Base-by-base conservation (phyloP, 2,888 invertebrate species). In the Lepidochitona cinerea region DNA sequence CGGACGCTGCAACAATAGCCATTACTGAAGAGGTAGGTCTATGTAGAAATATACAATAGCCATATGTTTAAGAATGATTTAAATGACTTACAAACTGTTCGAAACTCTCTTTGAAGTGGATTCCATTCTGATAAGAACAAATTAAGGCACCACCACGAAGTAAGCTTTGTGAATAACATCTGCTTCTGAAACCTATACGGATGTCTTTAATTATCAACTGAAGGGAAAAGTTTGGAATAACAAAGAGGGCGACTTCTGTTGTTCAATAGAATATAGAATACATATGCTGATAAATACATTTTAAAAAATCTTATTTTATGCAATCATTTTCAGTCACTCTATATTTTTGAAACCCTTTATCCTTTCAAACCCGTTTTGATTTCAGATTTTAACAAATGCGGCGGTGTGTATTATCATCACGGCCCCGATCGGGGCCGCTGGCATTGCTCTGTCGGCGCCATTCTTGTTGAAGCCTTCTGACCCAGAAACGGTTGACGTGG, bases 381-480 rank as follows among this genome's bases (percentile, higher is more conserved):
- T 67, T 18, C 81, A 84, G 84, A 68, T 72, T 18, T 68, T 79
- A 26, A 72, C 75, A 6, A 71, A 75, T 49, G 77, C 79, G 14
- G 79, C 75, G 12, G 67, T 79, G 26, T 70, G 66, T n/a, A 79
- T 79, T 54, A 49, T 79, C 23, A 70, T 79, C 37, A 79, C 77
- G 33, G 79, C 79, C 0, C 79, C 79, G 5, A 12, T 78, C 14
- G 77, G 79, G 5, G 77, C 79, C 7, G 75, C 71, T 1, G 71
- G 67, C 37, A 79, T 78, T 53, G 75, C 70, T 23, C 68, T 79
- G 37, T 65, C 74, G 12, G 77, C 68, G 14, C 79, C 79, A 14
- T 32, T 41, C 7, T 72, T 72, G 53, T 49, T 72, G 37, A 72
- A 67, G 41, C 49, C 49, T 2, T 2, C 49, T 7, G n/a, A 18